phyloP scores from a whole-genome alignment of 2,888 invertebrate species.

The Lymantria dispar region DNA sequence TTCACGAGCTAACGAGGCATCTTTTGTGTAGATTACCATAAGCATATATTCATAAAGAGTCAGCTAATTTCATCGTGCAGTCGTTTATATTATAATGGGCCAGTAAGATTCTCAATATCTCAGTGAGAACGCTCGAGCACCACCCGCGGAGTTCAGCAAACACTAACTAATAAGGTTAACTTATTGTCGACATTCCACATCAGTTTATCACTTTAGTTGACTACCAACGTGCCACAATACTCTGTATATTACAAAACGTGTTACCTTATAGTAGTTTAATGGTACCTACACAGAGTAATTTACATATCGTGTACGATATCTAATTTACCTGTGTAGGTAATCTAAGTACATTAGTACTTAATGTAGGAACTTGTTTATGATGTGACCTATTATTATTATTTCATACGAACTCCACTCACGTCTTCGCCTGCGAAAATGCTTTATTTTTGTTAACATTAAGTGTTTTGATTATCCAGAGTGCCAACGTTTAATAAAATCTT shows the following conservation, averaged over 20 bases:
- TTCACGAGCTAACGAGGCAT: too few species aligned
- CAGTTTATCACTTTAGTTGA: constrained; percentile 57
- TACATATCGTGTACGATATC: too few species aligned
- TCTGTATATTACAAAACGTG: constrained; percentile 23
- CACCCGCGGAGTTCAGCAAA: constrained; percentile 51
- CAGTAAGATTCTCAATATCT: constrained; percentile 32
- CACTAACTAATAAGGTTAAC: constrained; percentile 67
- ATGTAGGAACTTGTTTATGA: too few species aligned
- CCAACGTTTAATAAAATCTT: too few species aligned
- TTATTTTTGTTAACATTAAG: too few species aligned
- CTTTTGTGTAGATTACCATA: too few species aligned
- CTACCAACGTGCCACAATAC: constrained; percentile 28
- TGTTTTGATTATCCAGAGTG: too few species aligned
- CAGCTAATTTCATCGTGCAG: constrained; percentile 33
- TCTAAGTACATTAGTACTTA: too few species aligned
- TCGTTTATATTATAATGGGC: constrained; percentile 31
- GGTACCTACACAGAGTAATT: not conserved
- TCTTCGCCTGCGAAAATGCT: too few species aligned
- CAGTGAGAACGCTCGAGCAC: constrained; percentile 41
- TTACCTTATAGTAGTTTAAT: constrained; percentile 16
- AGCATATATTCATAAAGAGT: constrained; percentile 28
- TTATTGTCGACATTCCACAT: constrained; percentile 61
- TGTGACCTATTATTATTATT: too few species aligned
- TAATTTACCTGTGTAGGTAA: too few species aligned
- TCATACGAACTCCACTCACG: too few species aligned